Base-by-base conservation (phyloP, 2,113 vertebrate genomes). In the Xyliphius kryptos region DNA sequence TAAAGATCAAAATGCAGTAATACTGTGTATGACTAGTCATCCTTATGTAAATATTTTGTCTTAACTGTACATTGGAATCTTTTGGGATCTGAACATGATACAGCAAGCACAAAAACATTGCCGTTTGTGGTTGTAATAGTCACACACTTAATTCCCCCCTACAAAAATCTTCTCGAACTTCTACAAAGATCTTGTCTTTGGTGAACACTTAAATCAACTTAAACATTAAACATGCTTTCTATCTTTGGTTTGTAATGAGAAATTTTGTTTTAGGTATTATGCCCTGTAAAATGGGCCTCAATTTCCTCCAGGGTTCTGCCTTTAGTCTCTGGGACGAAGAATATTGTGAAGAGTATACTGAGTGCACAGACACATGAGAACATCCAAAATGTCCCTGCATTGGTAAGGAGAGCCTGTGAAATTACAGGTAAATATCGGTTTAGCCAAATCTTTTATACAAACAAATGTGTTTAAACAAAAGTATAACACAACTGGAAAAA, bases 241-340 rank as follows among this genome's bases (percentile, higher is more conserved):
- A 15, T 15, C n/a, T 48, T 38, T 26, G 15, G 53, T 12, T 14
- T n/a, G 11, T 49, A 41, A 26, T 12, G 26, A 60, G 12, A 7
- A 20, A 0, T 9, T 21, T 46, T 49, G 21, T 12, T 36, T n/a
- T 17, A 52, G 32, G 19, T 71, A 1, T 68, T 60, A 6, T 69
- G 68, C 43, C 85, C 85, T 71, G 82, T 87, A 72, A 96, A 97
- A 55, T 73, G 68, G 52, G 84, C 81, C 66, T 93, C 88, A 17
- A 97, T 95, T 78, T 98, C 87, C 79, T 98, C 95, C 73, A 97
- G 78, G 0, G 89, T 91, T 79, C 82, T 90, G 55, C 93, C 93
- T 81, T 94, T 97, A 3, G 94, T 97, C 72, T 97, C 92, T 0
- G 93, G 93, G 69, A 97, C 68, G 20, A 80, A 90, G 70, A 79